phyloP scores from a whole-genome alignment of 2,888 invertebrate species.

The Chymomyza procnemis region DNA sequence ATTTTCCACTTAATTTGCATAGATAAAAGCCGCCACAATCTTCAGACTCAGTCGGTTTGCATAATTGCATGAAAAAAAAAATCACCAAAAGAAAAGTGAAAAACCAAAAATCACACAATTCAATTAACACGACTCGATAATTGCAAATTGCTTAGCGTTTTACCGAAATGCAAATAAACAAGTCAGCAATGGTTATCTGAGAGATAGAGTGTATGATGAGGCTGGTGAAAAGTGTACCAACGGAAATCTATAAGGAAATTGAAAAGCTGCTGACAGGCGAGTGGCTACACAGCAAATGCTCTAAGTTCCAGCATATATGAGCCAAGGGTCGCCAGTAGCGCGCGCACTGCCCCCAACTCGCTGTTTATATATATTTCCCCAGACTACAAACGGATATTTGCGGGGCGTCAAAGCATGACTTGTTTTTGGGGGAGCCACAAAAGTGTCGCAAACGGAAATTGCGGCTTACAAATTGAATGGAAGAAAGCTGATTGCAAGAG shows the following conservation, averaged over 20 bases:
- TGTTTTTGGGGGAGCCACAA: neutral
- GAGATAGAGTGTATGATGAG: slow-evolving; percentile 41
- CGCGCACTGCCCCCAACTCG: no score
- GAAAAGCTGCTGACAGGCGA: slow-evolving; percentile 63
- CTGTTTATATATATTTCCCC: no score
- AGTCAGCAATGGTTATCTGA: neutral
- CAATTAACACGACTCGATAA: slow-evolving; percentile 55
- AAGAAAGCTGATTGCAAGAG: neutral
- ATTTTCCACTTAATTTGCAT: neutral
- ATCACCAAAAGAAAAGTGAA: neutral
- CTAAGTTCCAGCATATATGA: neutral
- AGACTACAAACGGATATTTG: neutral
- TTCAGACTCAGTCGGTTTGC: neutral
- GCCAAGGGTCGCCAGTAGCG: neutral
- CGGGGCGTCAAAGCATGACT: neutral
- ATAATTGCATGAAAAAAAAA: neutral
- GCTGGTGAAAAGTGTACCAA: slow-evolving; percentile 57
- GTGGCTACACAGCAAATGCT: neutral
- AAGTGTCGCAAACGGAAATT: slow-evolving; percentile 46
- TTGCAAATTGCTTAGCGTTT: slow-evolving; percentile 52
- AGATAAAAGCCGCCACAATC: neutral
- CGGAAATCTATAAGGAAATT: slow-evolving; percentile 77
- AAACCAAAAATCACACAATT: slow-evolving; percentile 46
- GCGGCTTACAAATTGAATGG: slow-evolving; percentile 38
- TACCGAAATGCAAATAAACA: slow-evolving; percentile 51